These are phyloP conservation scores for Microcaecilia unicolor DNA, from an alignment of 2,797 vertebrate species.

Conservation along the genomic window DNA sequence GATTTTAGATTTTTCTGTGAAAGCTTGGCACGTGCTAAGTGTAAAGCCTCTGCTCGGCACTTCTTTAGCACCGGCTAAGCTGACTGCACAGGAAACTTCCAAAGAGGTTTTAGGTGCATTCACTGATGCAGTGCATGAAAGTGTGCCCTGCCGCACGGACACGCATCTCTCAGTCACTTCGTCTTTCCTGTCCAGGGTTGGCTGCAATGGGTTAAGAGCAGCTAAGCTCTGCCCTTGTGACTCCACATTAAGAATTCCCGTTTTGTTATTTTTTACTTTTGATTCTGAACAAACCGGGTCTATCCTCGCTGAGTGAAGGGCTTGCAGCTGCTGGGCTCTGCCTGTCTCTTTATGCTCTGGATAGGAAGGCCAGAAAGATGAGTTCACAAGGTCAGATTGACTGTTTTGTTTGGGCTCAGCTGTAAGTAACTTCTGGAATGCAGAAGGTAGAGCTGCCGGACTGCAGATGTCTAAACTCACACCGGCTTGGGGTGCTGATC, in stretches of 20 bases:
- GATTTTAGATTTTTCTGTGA: not conserved
- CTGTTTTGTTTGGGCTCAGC: not conserved
- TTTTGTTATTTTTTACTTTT: not conserved
- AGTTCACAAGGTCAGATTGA: not conserved
- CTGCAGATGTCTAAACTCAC: not conserved
- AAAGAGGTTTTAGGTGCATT: not conserved
- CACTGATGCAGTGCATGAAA: no score
- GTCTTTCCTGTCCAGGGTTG: not conserved
- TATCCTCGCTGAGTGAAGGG: constrained; percentile 1
- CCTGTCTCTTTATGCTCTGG: not conserved
- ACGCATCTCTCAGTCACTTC: not conserved
- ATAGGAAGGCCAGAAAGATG: constrained; percentile 1
- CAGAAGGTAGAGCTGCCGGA: not conserved
- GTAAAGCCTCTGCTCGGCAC: not conserved
- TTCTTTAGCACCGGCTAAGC: not conserved
- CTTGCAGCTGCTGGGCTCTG: not conserved
- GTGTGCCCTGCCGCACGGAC: no score
- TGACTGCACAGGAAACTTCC: not conserved
- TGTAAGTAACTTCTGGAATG: not conserved
- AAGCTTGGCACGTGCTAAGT: not conserved
- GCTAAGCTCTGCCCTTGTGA: not conserved
- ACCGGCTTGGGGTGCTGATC: not conserved
- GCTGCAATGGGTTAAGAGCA: not conserved
- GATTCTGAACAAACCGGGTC: not conserved
- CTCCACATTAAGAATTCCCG: not conserved